Conservation (phyloP, 2,888 invertebrate species). For the Lithophane socia region DNA sequence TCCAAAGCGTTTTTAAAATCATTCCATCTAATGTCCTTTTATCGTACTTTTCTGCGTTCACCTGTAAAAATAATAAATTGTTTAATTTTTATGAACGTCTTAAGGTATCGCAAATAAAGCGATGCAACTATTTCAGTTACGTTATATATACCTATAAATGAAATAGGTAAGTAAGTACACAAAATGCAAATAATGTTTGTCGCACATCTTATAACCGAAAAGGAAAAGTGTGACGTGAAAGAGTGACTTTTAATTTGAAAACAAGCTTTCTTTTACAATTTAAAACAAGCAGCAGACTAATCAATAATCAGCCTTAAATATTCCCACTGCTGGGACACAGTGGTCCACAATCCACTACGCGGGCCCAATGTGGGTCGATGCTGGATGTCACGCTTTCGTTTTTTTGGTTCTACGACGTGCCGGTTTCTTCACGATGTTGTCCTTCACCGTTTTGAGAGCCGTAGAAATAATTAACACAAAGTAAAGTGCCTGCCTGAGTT, state of each 20-base stretch:
- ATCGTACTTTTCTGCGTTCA: slow-evolving; percentile 69
- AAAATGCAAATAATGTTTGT: background rate
- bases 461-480: no score
- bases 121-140: background rate
- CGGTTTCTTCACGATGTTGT: background rate
- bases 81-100: background rate
- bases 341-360: background rate
- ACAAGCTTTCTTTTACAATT: background rate
- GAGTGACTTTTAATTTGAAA: background rate
- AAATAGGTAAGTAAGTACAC: background rate
- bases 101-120: background rate
- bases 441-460: no score
- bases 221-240: background rate
- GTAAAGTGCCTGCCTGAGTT: no score
- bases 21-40: slow-evolving; percentile 82
- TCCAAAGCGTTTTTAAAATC: slow-evolving; percentile 84
- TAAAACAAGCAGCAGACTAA: background rate
- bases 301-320: background rate
- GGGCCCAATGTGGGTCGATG: background rate
- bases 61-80: slow-evolving; percentile 66
- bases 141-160: background rate
- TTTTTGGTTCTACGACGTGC: background rate
- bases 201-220: background rate
- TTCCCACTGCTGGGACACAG: no score
- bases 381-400: background rate